Conservation (phyloP, 2,888 invertebrate species). For the Terebella lapidaria region DNA sequence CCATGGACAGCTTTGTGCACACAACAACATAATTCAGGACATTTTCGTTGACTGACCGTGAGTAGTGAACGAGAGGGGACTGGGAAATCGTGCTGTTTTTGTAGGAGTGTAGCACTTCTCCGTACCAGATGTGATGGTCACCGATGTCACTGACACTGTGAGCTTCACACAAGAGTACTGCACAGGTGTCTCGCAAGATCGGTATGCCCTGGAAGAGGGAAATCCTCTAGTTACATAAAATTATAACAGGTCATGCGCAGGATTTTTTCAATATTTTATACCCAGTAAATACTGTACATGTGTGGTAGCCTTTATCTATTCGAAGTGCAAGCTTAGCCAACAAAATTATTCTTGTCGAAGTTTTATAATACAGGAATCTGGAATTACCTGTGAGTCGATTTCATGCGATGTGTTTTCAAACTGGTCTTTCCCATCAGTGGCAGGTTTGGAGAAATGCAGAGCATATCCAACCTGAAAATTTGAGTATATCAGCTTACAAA, state of each 20-base stretch:
- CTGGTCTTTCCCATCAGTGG: conserved; percentile 33
- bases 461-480: conserved; percentile 34
- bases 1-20: no score
- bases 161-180: conserved; percentile 42
- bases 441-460: conserved; percentile 40
- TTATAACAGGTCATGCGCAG: neutral
- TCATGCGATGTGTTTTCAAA: conserved; percentile 39
- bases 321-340: no score
- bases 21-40: no score
- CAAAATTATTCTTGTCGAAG: no score
- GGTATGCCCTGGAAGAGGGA: conserved; percentile 37
- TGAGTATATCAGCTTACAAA: no score
- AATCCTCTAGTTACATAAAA: neutral
- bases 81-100: conserved; percentile 27
- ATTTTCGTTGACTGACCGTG: no score
- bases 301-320: no score
- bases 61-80: conserved; percentile 43
- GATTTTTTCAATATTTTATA: no score
- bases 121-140: conserved; percentile 50
- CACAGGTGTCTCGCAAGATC: conserved; percentile 36
- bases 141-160: conserved; percentile 41
- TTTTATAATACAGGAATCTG: neutral
- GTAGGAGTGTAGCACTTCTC: conserved; percentile 35
- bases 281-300: no score
- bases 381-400: conserved; percentile 27